Base-by-base conservation (phyloP, 2,113 vertebrate species). In the Machaerirhynchus nigripectus region DNA sequence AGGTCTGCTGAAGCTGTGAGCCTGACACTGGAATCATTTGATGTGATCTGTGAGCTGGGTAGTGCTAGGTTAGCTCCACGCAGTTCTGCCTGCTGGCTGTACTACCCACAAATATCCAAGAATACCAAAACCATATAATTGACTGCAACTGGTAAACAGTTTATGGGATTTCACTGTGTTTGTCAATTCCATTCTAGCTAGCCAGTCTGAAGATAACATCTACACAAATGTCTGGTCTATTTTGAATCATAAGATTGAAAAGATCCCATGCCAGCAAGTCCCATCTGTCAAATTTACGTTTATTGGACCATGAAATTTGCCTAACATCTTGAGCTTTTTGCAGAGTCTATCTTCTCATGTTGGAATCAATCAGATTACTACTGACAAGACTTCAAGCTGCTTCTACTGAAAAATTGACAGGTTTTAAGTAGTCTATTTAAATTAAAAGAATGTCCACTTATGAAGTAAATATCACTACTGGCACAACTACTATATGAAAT, bases 271-370 rank as follows among this genome's bases (percentile, higher is more conserved):
- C 84, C 89, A 95, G 60, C 20, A 70, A 93, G 60, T 67, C 86
- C 89, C 68, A 89, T 93, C 83, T 95, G 83, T 93, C 73, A 92
- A 74, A 87, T 89, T 87, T 78, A 24, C 47, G 24, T 47, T 84
- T 86, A 80, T 75, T 81, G 83, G 64, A 86, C 86, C 63, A 75
- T 81, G 47, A 90, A 84, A 93, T 92, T 84, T 90, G 30, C 80
- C 31, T 68, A 74, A 87, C 64, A 67, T 90, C 69, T 78, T 90
- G 47, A 88, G 71, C 6, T 78, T 80, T 88, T 73, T 81, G n/a
- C 40, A 80, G 39, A 61, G 6, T 35, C 31, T 53, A 15, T 55
- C 26, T 90, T 68, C 31, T 82, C 46, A 56, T 21, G 1, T 27
- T 73, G 31, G 64, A 93, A 85, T 79, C 27, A 31, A 42, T 73